phyloP scores from a whole-genome alignment of 2,113 vertebrate species.

The Megatriorchis doriae region DNA sequence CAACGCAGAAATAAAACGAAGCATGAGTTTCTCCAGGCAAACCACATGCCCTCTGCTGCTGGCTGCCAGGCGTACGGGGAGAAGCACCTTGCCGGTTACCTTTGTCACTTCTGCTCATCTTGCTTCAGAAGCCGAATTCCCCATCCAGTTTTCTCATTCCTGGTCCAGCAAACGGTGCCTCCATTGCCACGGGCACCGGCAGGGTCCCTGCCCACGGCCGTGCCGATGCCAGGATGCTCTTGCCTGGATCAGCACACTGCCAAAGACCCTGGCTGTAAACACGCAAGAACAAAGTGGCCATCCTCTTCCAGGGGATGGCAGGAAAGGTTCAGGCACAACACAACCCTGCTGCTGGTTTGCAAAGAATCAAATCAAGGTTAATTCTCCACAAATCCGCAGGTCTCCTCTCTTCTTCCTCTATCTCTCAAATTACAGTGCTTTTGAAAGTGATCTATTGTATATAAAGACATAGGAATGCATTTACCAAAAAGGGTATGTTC shows the following conservation, averaged over 20 bases:
- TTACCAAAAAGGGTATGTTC: neutral
- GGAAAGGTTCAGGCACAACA: neutral
- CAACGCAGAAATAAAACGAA: fast-evolving
- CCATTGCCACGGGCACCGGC: fast-evolving
- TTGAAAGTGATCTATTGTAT: neutral
- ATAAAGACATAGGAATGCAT: neutral
- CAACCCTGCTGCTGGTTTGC: neutral
- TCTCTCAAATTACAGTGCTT: neutral
- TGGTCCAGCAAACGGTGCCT: fast-evolving
- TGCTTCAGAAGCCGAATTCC: neutral
- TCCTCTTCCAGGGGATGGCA: neutral
- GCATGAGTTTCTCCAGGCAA: neutral
- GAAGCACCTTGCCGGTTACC: neutral
- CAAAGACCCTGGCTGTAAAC: neutral
- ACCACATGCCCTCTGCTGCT: neutral
- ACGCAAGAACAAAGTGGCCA: neutral
- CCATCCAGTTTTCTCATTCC: fast-evolving
- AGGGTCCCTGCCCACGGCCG: neutral
- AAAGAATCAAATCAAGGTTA: neutral
- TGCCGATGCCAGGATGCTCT: neutral
- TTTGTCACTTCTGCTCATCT: neutral
- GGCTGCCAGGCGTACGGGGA: neutral
- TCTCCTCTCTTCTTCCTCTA: neutral
- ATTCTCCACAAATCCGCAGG: neutral
- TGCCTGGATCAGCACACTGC: neutral